These are phyloP conservation scores for Sphenodon punctatus DNA, from an alignment of 2,797 vertebrate species.

Conservation along the genomic window DNA sequence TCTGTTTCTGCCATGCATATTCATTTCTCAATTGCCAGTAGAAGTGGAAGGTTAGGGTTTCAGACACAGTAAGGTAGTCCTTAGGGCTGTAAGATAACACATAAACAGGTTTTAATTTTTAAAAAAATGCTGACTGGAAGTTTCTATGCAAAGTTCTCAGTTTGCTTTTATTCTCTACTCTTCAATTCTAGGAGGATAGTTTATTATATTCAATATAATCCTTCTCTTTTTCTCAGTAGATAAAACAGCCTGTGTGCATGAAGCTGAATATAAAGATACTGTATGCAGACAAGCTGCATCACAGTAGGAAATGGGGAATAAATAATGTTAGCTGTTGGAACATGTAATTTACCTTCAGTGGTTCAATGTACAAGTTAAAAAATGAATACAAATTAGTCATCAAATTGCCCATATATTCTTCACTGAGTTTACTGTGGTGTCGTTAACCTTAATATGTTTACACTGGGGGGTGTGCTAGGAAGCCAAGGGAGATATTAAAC, in stretches of 20 bases:
- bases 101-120: constrained; percentile 44
- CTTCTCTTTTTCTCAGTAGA: constrained; percentile 6
- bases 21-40: constrained; percentile 36
- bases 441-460: not conserved
- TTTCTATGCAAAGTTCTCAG: constrained; percentile 32
- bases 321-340: constrained; percentile 38
- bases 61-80: constrained; percentile 15
- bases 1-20: constrained; percentile 39
- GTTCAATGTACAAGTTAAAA: constrained; percentile 31
- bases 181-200: constrained; percentile 35
- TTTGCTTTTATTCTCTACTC: constrained; percentile 23
- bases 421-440: not conserved
- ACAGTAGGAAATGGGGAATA: constrained; percentile 18
- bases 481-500: not conserved
- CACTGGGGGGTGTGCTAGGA: not conserved
- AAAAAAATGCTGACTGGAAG: constrained; percentile 9
- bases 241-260: not conserved
- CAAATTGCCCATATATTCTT: constrained; percentile 29
- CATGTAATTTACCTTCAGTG: constrained; percentile 17
- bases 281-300: not conserved
- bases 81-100: constrained; percentile 4
- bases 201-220: not conserved
- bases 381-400: constrained; percentile 30
- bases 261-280: constrained; percentile 2
- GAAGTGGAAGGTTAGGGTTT: constrained; percentile 27